Evolutionary conservation across 2,113 vertebrate genomes (phyloP).

Genomic region (Archocentrus centrarchus): DNA sequence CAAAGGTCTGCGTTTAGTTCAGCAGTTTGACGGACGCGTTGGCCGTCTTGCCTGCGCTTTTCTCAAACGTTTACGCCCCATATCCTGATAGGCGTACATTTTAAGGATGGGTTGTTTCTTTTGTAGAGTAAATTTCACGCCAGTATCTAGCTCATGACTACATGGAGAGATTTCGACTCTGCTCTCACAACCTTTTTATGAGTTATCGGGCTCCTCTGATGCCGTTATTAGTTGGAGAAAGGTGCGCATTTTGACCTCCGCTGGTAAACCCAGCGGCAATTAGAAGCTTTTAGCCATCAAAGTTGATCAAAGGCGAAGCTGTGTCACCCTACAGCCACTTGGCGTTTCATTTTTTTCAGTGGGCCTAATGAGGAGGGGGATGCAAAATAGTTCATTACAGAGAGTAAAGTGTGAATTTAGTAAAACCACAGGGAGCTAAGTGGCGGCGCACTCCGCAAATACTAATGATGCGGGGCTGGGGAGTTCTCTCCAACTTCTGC

Average conservation of each 20-base stretch:
- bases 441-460: slow-evolving; percentile 49
- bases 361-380: slow-evolving; percentile 55
- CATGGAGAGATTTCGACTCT: background rate
- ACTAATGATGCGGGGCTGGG: slow-evolving; percentile 54
- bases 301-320: slow-evolving; percentile 45
- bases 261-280: slow-evolving; percentile 12
- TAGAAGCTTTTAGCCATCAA: slow-evolving; percentile 42
- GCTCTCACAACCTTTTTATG: slow-evolving; percentile 1
- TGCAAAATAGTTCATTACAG: slow-evolving; percentile 63
- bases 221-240: background rate
- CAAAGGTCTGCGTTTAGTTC: no score
- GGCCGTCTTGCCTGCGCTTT: background rate
- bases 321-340: slow-evolving; percentile 37
- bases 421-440: slow-evolving; percentile 66
- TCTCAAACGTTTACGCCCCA: background rate
- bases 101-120: background rate
- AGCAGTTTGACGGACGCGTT: no score
- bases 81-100: background rate
- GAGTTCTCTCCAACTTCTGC: slow-evolving; percentile 36
- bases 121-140: background rate
- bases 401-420: slow-evolving; percentile 68
- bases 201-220: background rate
- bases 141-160: background rate
- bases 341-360: slow-evolving; percentile 26
- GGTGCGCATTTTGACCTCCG: background rate